Evolutionary conservation across 30 jellyfish, hydroid and myxozoan species (phyloP).

Genomic region (Clytia hemisphaerica): DNA sequence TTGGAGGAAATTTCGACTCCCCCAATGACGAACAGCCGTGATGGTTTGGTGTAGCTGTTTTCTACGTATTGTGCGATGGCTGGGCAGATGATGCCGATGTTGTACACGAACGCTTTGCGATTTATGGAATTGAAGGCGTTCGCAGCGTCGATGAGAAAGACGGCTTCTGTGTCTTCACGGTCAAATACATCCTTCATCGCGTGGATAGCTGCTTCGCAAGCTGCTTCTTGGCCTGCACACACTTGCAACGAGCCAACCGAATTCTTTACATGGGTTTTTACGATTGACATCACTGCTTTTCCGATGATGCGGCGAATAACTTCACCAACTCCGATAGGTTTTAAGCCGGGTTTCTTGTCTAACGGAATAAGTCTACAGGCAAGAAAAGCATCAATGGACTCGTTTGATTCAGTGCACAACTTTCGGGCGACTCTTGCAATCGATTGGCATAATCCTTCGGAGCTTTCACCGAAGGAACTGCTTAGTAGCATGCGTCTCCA

Average conservation of each 20-base stretch:
- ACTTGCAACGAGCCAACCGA: not conserved
- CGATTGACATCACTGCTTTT: not conserved
- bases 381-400: too few species aligned
- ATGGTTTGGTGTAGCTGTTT: not conserved
- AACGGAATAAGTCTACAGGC: slow-evolving; percentile 12
- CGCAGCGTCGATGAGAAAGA: slow-evolving; percentile 26
- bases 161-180: slow-evolving; percentile 16
- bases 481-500: too few species aligned
- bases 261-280: not conserved
- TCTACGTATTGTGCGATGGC: not conserved
- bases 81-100: not conserved
- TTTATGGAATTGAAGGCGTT: slow-evolving; percentile 22
- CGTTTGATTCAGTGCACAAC: too few species aligned
- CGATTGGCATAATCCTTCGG: too few species aligned
- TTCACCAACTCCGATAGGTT: slow-evolving; percentile 21
- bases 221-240: slow-evolving; percentile 19
- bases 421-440: too few species aligned
- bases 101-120: slow-evolving; percentile 15
- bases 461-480: too few species aligned
- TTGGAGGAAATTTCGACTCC: not conserved
- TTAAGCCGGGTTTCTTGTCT: slow-evolving; percentile 12
- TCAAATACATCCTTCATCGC: slow-evolving; percentile 11
- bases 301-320: slow-evolving; percentile 15
- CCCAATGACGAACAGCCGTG: not conserved
- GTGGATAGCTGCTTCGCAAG: slow-evolving; percentile 30